Base-by-base conservation (phyloP, 2,113 vertebrate genomes). In the Phocoena phocoena region DNA sequence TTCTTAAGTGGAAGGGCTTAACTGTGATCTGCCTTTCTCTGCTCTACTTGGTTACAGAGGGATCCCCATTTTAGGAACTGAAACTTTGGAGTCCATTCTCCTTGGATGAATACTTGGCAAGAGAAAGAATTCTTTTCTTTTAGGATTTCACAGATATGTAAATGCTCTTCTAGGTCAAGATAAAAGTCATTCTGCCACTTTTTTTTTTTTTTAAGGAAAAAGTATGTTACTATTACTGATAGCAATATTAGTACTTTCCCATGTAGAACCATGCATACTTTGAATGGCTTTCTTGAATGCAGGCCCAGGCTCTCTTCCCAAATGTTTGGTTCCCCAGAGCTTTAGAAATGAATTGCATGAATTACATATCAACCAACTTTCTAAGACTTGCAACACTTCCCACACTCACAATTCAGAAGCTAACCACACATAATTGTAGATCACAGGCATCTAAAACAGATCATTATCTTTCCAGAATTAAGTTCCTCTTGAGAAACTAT, bases 401-500 rank as follows among this genome's bases (percentile, higher is more conserved):
- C 50, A 84, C 25, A 65, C 18, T 80, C 90, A 87, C 74, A 95
- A 81, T 74, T 97, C 63, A 63, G 83, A 92, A 97, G 68, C 80
- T 93, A 96, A 87, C 84, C 50, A 95, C 93, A 83, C 50, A 58
- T 92, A 97, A 96, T 81, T 96, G 88, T 90, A 97, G 97, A 97
- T 97, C 90, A 82, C 23, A 96, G 88, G 85, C 63, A 94, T 94
- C 88, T 88, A 70, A 95, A 96, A 58, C 70, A 91, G 90, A 94
- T 90, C 70, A 97, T 97, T 97, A 96, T 96, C 93, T 92, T 80
- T 89, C 83, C 44, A 96, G 93, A 96, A 88, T 92, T 95, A 87
- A 94, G 60, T 84, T 95, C 23, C 88, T 97, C 83, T 76, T 77
- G 88, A 76, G 90, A 96, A 96, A 58, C 88, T 97, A 94, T 94